Conservation (phyloP, 2,797 vertebrate species). For the Calcarius lapponicus region DNA sequence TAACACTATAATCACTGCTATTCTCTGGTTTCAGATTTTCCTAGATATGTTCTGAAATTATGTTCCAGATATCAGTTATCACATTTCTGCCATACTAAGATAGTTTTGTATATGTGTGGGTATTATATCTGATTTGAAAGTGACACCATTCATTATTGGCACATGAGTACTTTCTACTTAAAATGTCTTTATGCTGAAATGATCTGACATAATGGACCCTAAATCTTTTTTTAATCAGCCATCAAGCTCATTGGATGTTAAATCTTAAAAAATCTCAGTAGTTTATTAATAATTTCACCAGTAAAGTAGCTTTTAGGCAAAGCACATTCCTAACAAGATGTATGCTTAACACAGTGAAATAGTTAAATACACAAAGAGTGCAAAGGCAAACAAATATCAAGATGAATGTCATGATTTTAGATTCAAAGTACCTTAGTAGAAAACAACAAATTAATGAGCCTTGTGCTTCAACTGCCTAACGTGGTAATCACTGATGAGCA, state of each 20-base stretch:
- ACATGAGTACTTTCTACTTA: background rate
- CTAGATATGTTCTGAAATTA: background rate
- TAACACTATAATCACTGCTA: background rate
- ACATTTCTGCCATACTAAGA: background rate
- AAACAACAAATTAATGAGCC: background rate
- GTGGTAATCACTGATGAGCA: background rate
- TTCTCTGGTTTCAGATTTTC: background rate
- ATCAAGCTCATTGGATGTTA: background rate
- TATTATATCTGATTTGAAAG: background rate
- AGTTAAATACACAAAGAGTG: background rate
- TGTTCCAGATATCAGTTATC: background rate
- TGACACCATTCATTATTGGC: background rate
- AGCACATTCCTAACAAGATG: background rate
- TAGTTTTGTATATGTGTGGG: background rate
- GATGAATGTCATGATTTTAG: background rate
- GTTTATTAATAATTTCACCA: conserved; percentile 30
- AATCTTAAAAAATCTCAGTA: background rate
- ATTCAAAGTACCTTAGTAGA: background rate
- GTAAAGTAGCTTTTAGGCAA: conserved; percentile 3
- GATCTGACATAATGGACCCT: background rate
- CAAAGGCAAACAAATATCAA: background rate
- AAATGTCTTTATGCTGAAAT: background rate
- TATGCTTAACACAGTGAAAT: background rate
- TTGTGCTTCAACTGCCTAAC: background rate
- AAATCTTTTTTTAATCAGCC: background rate